Conservation (phyloP, 2,797 vertebrate genomes). For the Urocyon cinereoargenteus region DNA sequence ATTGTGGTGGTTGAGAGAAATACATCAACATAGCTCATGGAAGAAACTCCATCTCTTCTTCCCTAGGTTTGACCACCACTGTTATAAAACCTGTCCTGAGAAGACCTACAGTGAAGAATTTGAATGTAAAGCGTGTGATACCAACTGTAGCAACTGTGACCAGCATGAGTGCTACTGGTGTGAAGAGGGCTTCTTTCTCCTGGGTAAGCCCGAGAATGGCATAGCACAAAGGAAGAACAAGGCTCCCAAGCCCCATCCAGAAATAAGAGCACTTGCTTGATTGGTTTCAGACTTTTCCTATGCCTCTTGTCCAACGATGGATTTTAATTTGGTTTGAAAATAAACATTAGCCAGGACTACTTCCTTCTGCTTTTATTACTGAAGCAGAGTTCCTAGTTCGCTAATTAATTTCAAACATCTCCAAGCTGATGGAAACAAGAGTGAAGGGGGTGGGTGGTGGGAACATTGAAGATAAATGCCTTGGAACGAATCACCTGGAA, state of each 20-base stretch:
- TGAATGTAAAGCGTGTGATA: conserved; percentile 89
- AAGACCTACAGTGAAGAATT: conserved; percentile 88
- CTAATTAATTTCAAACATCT: not conserved
- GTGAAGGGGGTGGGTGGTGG: rapidly evolving
- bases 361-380: conserved; percentile 1
- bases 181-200: conserved; percentile 90
- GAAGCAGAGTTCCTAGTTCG: not conserved
- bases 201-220: conserved; percentile 85
- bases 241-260: not conserved
- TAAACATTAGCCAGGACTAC: not conserved
- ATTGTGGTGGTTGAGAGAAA: not conserved
- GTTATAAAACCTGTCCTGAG: conserved; percentile 92
- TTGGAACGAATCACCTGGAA: not conserved
- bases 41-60: conserved; percentile 40
- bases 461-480: not conserved
- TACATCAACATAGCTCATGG: rapidly evolving
- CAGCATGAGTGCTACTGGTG: conserved; percentile 91
- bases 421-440: not conserved
- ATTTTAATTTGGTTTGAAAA: conserved; percentile 57
- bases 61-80: conserved; percentile 90
- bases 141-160: conserved; percentile 91
- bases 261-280: rapidly evolving
- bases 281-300: not conserved
- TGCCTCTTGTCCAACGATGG: not conserved
- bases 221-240: too few species aligned